Conservation (phyloP, 2,888 invertebrate species). For the Punctoribates punctum region DNA sequence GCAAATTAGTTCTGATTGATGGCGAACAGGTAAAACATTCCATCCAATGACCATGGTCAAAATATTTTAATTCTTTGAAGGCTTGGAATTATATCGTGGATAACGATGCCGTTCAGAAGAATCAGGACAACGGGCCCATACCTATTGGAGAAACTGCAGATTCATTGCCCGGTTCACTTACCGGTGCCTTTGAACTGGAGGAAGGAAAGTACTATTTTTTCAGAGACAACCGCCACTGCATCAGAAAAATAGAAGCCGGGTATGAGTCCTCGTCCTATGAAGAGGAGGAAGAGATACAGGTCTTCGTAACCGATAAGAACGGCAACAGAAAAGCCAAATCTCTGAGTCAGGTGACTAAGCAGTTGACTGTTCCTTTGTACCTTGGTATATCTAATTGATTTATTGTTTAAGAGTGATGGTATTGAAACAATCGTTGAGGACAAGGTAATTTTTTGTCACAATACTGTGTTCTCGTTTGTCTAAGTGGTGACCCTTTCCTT, state of each 20-base stretch:
- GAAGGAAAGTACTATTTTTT: slow-evolving; percentile 17
- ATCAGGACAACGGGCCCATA: background rate
- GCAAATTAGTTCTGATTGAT: background rate
- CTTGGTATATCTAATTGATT: too few species aligned
- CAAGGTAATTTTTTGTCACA: background rate
- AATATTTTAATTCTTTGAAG: background rate
- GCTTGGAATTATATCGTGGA: slow-evolving; percentile 9
- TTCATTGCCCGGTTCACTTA: background rate
- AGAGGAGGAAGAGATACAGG: background rate
- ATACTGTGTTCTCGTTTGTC: too few species aligned
- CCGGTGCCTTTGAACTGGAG: background rate
- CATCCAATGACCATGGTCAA: background rate
- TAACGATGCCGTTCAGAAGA: background rate
- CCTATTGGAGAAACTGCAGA: background rate
- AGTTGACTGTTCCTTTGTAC: too few species aligned
- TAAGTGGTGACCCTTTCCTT: too few species aligned
- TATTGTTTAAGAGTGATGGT: background rate
- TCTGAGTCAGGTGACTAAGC: background rate
- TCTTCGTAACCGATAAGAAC: background rate
- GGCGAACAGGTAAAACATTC: background rate
- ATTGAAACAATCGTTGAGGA: too few species aligned
- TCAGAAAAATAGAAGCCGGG: background rate
- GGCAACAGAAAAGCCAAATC: background rate
- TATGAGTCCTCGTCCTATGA: too few species aligned
- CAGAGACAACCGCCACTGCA: background rate